These are phyloP conservation scores for Eupristina koningsbergeri DNA, from an alignment of 1,140 invertebrate genomes.

Conservation along the genomic window DNA sequence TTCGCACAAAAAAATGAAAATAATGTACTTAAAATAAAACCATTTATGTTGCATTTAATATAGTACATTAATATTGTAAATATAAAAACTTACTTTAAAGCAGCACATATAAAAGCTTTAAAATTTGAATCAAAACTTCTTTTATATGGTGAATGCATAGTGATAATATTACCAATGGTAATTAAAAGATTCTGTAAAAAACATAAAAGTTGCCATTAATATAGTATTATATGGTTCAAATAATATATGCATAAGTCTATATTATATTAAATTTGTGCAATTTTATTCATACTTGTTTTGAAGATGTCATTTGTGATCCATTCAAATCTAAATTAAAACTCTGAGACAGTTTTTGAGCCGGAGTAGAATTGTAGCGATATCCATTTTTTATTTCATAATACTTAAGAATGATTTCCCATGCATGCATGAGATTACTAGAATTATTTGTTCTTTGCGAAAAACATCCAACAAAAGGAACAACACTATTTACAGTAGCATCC, in stretches of 20 bases:
- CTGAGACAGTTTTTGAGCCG: slow-evolving; percentile 95
- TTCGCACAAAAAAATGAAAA: slow-evolving; percentile 79
- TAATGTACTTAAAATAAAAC: slow-evolving; percentile 39
- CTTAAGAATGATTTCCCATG: slow-evolving; percentile 92
- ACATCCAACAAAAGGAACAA: slow-evolving; percentile 93
- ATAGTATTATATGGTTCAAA: too few relatives aligned
- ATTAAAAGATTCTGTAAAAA: slow-evolving; percentile 86
- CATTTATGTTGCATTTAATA: slow-evolving; percentile 32
- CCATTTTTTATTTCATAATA: slow-evolving; percentile 95
- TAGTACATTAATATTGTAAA: too few relatives aligned
- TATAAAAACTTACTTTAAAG: slow-evolving; percentile 88
- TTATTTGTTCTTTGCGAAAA: slow-evolving; percentile 80
- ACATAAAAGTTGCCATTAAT: too few relatives aligned
- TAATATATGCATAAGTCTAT: too few relatives aligned
- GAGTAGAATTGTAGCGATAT: slow-evolving; percentile 92
- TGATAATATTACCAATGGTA: slow-evolving; percentile 93
- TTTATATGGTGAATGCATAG: slow-evolving; percentile 92
- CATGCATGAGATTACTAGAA: slow-evolving; percentile 80
- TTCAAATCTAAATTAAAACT: slow-evolving; percentile 98
- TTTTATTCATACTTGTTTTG: slow-evolving; percentile 81
- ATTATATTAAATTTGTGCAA: neutral
- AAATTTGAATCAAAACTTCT: slow-evolving; percentile 96
- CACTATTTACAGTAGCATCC: slow-evolving; percentile 80
- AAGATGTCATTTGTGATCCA: slow-evolving; percentile 86
- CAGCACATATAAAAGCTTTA: slow-evolving; percentile 97